phyloP scores from a whole-genome alignment of 2,888 invertebrate genomes.

The Amphipoea oculea region DNA sequence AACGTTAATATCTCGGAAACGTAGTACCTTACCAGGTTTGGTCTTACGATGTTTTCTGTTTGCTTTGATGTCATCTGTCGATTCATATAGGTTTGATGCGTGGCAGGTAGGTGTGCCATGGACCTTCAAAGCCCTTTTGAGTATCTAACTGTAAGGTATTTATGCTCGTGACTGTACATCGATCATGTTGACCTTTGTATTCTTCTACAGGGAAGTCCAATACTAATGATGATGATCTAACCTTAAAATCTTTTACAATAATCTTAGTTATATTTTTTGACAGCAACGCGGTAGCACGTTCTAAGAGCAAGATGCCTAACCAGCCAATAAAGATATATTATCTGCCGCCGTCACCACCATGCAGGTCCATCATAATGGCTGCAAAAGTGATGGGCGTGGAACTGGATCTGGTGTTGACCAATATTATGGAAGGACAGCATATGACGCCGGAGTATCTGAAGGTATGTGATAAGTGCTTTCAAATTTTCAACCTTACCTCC shows the following conservation, averaged over 20 bases:
- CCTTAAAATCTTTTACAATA: not conserved
- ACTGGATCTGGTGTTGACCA: constrained; percentile 91
- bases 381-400: constrained; percentile 92
- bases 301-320: constrained; percentile 83
- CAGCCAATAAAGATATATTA: constrained; percentile 91
- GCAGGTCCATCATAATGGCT: constrained; percentile 91
- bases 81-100: too few species aligned
- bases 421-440: constrained; percentile 91
- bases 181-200: constrained; percentile 18
- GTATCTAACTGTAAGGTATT: not conserved
- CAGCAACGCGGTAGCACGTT: constrained; percentile 86
- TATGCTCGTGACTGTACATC: not conserved
- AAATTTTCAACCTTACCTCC: not conserved
- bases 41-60: too few species aligned
- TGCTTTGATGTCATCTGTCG: too few species aligned
- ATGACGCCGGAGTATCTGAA: constrained; percentile 92
- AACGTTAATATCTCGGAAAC: too few species aligned
- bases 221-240: constrained; percentile 8
- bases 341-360: constrained; percentile 91
- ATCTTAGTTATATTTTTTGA: constrained; percentile 44
- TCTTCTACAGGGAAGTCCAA: constrained; percentile 2
- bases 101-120: too few species aligned
- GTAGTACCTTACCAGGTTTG: too few species aligned
- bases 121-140: not conserved
- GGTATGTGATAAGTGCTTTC: constrained; percentile 81